Evolutionary conservation across 2,113 vertebrate genomes (phyloP).

Genomic region (Herpailurus yagouaroundi): DNA sequence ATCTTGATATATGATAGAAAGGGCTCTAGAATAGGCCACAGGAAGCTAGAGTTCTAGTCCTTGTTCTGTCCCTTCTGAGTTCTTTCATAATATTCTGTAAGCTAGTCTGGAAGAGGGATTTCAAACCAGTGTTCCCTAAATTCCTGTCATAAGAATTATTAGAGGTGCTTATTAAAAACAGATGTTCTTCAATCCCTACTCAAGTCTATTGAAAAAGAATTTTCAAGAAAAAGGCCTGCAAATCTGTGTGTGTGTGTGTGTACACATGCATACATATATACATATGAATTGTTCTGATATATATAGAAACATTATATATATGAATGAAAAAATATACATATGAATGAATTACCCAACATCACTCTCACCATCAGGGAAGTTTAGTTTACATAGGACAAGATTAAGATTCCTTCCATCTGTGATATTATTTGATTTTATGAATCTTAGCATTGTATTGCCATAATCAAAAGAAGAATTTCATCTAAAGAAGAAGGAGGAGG

Average conservation of each 20-base stretch:
- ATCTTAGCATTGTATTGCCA: conserved; percentile 21
- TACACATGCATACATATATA: not conserved
- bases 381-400: not conserved
- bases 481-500: not conserved
- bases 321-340: not conserved
- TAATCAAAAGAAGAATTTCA: conserved; percentile 37
- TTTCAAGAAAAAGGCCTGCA: not conserved
- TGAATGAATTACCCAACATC: not conserved
- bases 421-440: conserved; percentile 20
- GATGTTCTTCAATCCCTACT: not conserved
- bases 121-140: conserved; percentile 31
- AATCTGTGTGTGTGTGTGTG: not conserved
- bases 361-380: not conserved
- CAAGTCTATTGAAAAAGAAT: not conserved
- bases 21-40: not conserved
- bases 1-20: not conserved
- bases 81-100: conserved; percentile 11
- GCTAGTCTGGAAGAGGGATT: not conserved
- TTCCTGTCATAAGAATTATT: not conserved
- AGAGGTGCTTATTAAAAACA: conserved; percentile 11
- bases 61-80: not conserved
- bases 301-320: not conserved
- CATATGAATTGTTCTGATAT: not conserved
- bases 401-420: conserved; percentile 7
- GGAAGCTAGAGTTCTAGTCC: not conserved